These are phyloP conservation scores for Ornithorhynchus anatinus DNA, from an alignment of 2,113 vertebrate species.

Conservation along the genomic window DNA sequence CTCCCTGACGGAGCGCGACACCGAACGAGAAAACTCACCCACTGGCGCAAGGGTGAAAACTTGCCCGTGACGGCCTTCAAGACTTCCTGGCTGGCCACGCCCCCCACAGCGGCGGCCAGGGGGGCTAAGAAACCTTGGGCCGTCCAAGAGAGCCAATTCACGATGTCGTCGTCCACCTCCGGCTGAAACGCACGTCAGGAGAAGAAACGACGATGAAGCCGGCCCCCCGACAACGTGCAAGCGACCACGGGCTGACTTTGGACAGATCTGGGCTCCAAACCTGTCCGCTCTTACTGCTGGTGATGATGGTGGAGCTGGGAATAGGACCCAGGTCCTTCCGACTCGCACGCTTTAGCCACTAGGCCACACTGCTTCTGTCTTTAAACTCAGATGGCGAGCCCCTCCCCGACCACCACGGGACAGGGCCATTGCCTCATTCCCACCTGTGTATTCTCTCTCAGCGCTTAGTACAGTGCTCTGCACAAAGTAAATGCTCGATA, in stretches of 20 bases:
- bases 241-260: neutral
- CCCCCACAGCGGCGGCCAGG: constrained; percentile 89
- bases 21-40: constrained; percentile 78
- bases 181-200: constrained; percentile 62
- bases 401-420: too few species aligned
- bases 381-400: too few species aligned
- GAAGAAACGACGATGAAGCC: neutral
- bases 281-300: too few species aligned
- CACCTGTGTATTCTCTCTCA: too few species aligned
- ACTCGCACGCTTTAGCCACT: too few species aligned
- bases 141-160: constrained; percentile 85
- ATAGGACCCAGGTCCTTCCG: too few species aligned
- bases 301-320: too few species aligned
- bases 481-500: too few species aligned
- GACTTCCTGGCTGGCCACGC: constrained; percentile 93
- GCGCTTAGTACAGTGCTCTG: too few species aligned
- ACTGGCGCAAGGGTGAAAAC: constrained; percentile 95
- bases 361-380: too few species aligned
- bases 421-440: too few species aligned
- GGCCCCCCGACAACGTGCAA: neutral
- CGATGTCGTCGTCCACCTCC: constrained; percentile 78
- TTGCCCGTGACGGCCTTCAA: constrained; percentile 97
- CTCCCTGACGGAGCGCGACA: neutral
- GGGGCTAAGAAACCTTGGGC: constrained; percentile 86
- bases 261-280: too few species aligned